These are phyloP conservation scores for Gryllus longicercus DNA, from an alignment of 2,888 invertebrate species.

Conservation along the genomic window DNA sequence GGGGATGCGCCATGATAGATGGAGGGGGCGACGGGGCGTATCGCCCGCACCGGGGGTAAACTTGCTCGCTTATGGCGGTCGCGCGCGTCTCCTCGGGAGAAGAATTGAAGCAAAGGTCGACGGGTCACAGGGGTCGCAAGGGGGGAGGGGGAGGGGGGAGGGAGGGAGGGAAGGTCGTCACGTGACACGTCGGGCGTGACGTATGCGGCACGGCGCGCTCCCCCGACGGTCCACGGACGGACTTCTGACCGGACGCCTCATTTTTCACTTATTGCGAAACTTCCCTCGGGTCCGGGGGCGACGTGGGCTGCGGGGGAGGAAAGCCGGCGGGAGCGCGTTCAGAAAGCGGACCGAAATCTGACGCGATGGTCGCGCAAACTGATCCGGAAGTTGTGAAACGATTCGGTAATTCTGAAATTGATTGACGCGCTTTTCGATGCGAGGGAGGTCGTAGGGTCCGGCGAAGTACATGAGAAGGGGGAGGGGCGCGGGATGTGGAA, in stretches of 20 bases:
- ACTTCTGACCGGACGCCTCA: not conserved
- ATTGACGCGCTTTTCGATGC: not conserved
- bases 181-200: not conserved
- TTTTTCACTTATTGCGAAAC: slow-evolving; percentile 17
- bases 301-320: not conserved
- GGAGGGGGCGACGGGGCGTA: not conserved
- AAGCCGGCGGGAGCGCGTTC: not conserved
- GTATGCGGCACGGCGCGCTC: no score
- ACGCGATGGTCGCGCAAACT: not conserved
- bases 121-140: no score
- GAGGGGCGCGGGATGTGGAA: not conserved
- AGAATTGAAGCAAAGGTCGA: not conserved
- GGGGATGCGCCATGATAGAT: not conserved
- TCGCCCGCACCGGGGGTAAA: not conserved
- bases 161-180: not conserved
- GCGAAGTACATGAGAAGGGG: no score
- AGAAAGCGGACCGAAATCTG: not conserved
- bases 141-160: no score
- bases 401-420: slow-evolving; percentile 29
- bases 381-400: not conserved
- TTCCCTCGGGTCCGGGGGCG: not conserved
- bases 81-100: not conserved
- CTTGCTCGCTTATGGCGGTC: no score
- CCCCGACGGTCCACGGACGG: no score
- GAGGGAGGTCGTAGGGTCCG: slow-evolving; percentile 10